Percentiles rank a stretch among this genome's conserved stretches.
phyloP scores from a whole-genome alignment of 1,140 invertebrate genomes.

The Conopomorpha cramerella region DNA sequence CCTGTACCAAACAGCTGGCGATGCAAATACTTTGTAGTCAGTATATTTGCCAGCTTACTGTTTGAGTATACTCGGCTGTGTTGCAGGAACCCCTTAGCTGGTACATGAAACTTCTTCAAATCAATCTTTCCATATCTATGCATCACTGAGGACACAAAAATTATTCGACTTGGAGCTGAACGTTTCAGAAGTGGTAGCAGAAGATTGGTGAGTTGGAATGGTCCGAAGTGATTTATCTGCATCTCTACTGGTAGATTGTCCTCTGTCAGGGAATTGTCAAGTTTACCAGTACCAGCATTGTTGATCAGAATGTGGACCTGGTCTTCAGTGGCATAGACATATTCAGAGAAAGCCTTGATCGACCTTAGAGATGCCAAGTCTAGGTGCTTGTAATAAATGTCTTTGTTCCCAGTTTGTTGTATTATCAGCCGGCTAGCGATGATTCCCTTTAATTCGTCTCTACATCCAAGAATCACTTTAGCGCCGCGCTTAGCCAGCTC shows the following conservation, averaged over 20 bases:
- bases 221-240: conserved; percentile 86
- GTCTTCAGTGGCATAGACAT: conserved; percentile 68
- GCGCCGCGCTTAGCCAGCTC: conserved; percentile 74
- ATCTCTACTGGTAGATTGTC: conserved; percentile 84
- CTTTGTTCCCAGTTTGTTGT: conserved; percentile 35
- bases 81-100: conserved; percentile 60
- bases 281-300: conserved; percentile 69
- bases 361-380: conserved; percentile 72
- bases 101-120: conserved; percentile 51
- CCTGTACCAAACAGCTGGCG: conserved; percentile 70
- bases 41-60: conserved; percentile 84
- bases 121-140: conserved; percentile 74
- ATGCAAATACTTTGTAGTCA: conserved; percentile 79
- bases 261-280: conserved; percentile 61
- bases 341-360: conserved; percentile 68
- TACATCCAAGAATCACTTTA: conserved; percentile 80
- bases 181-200: conserved; percentile 71
- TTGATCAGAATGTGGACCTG: conserved; percentile 72
- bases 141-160: conserved; percentile 82
- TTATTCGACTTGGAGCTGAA: conserved; percentile 75
- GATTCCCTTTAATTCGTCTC: conserved; percentile 63
- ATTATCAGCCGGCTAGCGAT: conserved; percentile 46
- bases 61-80: conserved; percentile 69
- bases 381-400: conserved; percentile 60
- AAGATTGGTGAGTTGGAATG: conserved; percentile 75